Conservation (phyloP, 2,113 vertebrate species). For the Sardina pilchardus region DNA sequence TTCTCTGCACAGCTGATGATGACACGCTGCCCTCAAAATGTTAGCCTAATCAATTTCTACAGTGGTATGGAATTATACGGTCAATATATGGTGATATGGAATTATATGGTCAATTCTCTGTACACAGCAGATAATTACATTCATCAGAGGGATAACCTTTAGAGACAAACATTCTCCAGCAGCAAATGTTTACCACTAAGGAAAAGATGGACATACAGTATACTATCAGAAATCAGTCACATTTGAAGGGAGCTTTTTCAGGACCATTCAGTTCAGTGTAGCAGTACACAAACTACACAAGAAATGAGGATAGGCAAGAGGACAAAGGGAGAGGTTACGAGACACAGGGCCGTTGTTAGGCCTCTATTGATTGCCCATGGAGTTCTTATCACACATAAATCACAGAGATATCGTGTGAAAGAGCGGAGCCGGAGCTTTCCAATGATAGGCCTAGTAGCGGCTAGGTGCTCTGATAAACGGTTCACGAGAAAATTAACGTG, state of each 20-base stretch:
- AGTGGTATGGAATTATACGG: slow-evolving; percentile 10
- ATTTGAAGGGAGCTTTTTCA: neutral
- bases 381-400: no score
- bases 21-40: neutral
- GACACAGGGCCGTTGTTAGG: no score
- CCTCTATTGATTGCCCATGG: no score
- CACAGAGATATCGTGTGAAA: no score
- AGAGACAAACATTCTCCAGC: slow-evolving; percentile 20
- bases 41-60: slow-evolving; percentile 23
- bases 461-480: no score
- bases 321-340: neutral
- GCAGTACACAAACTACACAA: neutral
- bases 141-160: slow-evolving; percentile 36
- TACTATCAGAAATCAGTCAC: neutral
- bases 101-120: slow-evolving; percentile 35
- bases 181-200: neutral
- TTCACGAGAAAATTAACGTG: no score
- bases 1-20: neutral
- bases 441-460: no score
- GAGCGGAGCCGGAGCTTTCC: no score
- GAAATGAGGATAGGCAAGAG: neutral
- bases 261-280: neutral
- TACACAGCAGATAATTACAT: slow-evolving; percentile 40
- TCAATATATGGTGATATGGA: slow-evolving; percentile 21
- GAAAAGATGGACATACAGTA: neutral